Evolutionary conservation across 2,888 invertebrate genomes (phyloP), one percentile per base, ranked within the genome.

Genomic region (Esperia sulphurella): DNA sequence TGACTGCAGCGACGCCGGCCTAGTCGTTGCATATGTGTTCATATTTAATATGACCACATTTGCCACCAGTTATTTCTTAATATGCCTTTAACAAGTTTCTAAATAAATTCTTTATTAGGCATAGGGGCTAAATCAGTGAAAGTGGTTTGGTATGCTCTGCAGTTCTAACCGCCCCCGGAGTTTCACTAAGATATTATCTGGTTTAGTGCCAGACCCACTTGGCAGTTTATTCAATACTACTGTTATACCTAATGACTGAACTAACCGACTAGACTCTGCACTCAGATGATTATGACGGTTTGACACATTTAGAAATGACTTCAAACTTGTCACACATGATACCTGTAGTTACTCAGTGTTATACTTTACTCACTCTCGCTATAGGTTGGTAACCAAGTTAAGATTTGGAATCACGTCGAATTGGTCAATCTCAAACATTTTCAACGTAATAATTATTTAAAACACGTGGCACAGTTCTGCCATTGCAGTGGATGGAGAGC

Each of bases 101-200:
- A 46, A 48, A 49, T 46, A 30, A 43, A 45, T 43, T 55, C 54
- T 59, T 59, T 52, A 60, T 61, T 59, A 56, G 49, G 44, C 47
- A 57, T 54, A 61, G 58, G 67, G 57, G 61, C 66, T 68, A 67
- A 64, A 71, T 71, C 63, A 61, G 63, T 76, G 82, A 85, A 84
- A 84, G 82, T 77, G 61, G 77, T 72, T 65, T 53, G 50, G 57
- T 68, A 74, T 68, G 59, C 66, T 65, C 61, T 61, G 56, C 65
- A 62, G 56, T 70, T 65, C 53, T 53, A 63, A 71, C 65, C 68
- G 74, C 70, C 73, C 73, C 74, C 68, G 61, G 69, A 76, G 77
- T 85, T 84, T 83, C 81, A 76, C 81, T 64, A 58, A 65, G 78
- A 78, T 75, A 61, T 64, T 68, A 80, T 81, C 79, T 71, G 61